phyloP scores from a whole-genome alignment of 2,797 vertebrate genomes.

The Cyprinodon diabolis region DNA sequence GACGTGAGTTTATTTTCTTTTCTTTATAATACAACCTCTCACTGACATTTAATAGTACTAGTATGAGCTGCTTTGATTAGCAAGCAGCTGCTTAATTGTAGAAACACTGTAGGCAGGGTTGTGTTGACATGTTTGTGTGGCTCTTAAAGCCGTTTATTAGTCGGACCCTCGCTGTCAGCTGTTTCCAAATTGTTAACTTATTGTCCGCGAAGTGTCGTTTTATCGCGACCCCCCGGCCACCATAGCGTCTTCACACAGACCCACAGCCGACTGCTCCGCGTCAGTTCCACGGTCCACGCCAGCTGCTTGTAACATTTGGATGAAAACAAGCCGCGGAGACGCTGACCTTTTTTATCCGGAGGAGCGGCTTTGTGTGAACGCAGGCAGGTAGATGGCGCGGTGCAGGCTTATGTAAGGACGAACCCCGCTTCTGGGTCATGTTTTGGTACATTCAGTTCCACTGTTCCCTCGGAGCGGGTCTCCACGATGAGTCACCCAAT shows the following conservation, averaged over 20 bases:
- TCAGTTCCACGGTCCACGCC: constrained; percentile 4
- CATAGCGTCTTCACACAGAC: not conserved
- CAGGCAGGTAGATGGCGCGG: constrained; percentile 34
- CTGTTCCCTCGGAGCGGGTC: constrained; percentile 50
- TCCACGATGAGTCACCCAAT: constrained; percentile 70
- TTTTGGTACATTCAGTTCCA: constrained; percentile 70
- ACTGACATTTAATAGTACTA: not conserved
- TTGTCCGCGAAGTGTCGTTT: constrained; percentile 17
- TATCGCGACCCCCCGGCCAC: not conserved
- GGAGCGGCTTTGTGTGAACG: constrained; percentile 36
- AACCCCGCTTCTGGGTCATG: constrained; percentile 66
- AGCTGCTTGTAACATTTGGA: constrained; percentile 18
- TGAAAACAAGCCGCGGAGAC: constrained; percentile 40
- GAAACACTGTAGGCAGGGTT: not conserved
- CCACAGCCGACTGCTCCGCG: not conserved
- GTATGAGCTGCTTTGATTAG: not conserved
- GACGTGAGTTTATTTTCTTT: constrained; percentile 61
- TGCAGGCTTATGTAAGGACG: constrained; percentile 58
- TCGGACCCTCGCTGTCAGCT: constrained; percentile 56
- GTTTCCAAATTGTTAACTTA: constrained; percentile 49
- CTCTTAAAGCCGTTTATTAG: constrained; percentile 55
- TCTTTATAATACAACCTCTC: not conserved
- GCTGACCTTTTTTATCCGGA: not conserved
- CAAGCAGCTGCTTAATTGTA: not conserved
- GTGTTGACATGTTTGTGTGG: constrained; percentile 47